These are phyloP conservation scores for Nomia melanderi DNA, from an alignment of 1,140 invertebrate species.

Conservation along the genomic window DNA sequence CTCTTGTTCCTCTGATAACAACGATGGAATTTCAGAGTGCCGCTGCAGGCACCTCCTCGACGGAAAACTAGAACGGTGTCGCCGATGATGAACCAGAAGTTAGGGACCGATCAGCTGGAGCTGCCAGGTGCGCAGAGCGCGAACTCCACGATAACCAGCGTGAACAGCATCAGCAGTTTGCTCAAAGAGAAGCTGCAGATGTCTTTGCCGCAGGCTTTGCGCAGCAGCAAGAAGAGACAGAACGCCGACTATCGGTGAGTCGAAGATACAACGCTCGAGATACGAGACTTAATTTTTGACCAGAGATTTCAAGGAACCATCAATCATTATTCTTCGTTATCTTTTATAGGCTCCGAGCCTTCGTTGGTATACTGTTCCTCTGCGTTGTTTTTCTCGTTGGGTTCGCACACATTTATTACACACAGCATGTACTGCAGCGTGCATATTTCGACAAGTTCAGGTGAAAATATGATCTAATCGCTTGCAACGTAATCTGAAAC, in stretches of 20 bases:
- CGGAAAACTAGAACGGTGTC: conserved; percentile 66
- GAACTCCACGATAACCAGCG: conserved; percentile 89
- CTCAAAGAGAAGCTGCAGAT: conserved; percentile 91
- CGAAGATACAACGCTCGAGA: background rate
- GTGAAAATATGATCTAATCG: too few relatives aligned
- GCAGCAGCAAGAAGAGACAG: conserved; percentile 76
- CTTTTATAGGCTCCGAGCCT: conserved; percentile 86
- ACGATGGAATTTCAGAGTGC: conserved; percentile 67
- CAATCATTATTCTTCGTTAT: too few relatives aligned
- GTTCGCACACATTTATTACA: conserved; percentile 91
- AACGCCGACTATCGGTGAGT: conserved; percentile 78
- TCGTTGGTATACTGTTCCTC: conserved; percentile 90
- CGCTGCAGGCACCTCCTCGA: conserved; percentile 73
- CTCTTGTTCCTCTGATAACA: background rate
- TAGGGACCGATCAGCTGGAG: conserved; percentile 72
- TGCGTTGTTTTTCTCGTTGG: conserved; percentile 90
- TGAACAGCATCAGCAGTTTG: conserved; percentile 91
- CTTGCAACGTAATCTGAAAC: too few relatives aligned
- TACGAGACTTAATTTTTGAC: background rate
- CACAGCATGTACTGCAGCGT: conserved; percentile 89
- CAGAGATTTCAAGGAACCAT: too few relatives aligned
- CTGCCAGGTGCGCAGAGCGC: conserved; percentile 78
- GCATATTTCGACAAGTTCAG: conserved; percentile 91
- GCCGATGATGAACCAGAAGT: conserved; percentile 67
- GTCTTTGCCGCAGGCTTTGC: conserved; percentile 76